phyloP scores from a whole-genome alignment of 1,140 invertebrate species.

The Drosophila baimaii region DNA sequence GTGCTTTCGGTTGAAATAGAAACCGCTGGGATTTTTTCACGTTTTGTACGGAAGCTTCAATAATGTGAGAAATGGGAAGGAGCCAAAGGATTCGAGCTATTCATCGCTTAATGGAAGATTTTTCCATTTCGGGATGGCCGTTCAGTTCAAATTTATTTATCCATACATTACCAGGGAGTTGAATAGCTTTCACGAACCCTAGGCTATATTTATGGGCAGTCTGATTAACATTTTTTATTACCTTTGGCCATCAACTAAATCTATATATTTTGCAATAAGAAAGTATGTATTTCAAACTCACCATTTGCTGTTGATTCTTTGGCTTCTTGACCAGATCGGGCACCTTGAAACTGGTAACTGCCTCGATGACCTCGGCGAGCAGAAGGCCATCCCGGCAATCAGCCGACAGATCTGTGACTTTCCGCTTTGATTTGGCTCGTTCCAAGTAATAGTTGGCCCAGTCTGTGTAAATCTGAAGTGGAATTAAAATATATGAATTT shows the following conservation, averaged over 20 bases:
- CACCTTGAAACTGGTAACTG: conserved; percentile 96
- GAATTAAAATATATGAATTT: conserved; percentile 16
- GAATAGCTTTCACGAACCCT: not conserved
- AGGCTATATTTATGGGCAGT: not conserved
- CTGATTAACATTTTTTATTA: not conserved
- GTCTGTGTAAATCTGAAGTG: conserved; percentile 95
- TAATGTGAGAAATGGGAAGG: conserved; percentile 15
- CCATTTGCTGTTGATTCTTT: conserved; percentile 95
- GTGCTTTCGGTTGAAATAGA: conserved; percentile 43
- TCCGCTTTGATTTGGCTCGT: conserved; percentile 92
- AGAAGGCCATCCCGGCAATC: conserved; percentile 96
- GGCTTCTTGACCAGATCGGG: conserved; percentile 94
- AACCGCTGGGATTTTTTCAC: conserved; percentile 64
- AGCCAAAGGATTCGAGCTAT: conserved; percentile 27
- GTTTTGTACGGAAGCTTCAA: conserved; percentile 34
- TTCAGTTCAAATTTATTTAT: conserved; percentile 26
- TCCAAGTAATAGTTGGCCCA: conserved; percentile 99
- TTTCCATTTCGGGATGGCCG: not conserved
- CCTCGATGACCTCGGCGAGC: conserved; percentile 96
- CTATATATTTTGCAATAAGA: not conserved
- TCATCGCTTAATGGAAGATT: conserved; percentile 20
- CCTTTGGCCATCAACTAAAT: no score
- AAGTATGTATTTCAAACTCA: conserved; percentile 86
- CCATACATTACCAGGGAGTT: not conserved
- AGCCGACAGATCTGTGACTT: conserved; percentile 92